phyloP scores from a whole-genome alignment of 1,140 invertebrate species.

The Pomphorhynchus laevis region DNA sequence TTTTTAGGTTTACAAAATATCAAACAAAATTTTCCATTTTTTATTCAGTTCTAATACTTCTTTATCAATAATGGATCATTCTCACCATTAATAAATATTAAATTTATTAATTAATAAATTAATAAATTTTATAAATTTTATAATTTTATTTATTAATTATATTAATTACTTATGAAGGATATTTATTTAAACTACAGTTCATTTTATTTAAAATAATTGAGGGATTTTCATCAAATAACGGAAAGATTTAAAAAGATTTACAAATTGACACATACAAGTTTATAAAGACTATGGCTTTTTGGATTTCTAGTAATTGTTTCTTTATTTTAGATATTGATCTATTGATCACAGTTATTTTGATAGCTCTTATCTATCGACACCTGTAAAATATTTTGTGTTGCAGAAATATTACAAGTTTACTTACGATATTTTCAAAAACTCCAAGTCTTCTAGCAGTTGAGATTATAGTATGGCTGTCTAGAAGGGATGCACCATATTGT shows the following conservation, averaged over 20 bases:
- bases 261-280: not conserved
- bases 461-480: not conserved
- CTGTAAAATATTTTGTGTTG: too few species aligned
- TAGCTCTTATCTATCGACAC: too few species aligned
- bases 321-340: too few species aligned
- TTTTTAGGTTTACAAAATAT: too few species aligned
- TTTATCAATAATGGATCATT: too few species aligned
- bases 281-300: not conserved
- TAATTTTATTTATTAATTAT: not conserved
- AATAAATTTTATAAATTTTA: not conserved
- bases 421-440: not conserved
- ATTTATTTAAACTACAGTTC: not conserved
- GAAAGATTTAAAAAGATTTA: not conserved
- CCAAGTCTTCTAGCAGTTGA: not conserved
- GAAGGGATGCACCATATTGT: not conserved
- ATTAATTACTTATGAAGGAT: not conserved
- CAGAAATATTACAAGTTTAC: too few species aligned
- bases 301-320: too few species aligned
- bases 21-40: too few species aligned
- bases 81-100: too few species aligned
- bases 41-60: too few species aligned
- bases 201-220: not conserved
- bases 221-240: not conserved
- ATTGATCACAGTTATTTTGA: too few species aligned
- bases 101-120: not conserved